Base-by-base conservation (phyloP, 2,797 vertebrate species). In the Melanotaenia nigrans region DNA sequence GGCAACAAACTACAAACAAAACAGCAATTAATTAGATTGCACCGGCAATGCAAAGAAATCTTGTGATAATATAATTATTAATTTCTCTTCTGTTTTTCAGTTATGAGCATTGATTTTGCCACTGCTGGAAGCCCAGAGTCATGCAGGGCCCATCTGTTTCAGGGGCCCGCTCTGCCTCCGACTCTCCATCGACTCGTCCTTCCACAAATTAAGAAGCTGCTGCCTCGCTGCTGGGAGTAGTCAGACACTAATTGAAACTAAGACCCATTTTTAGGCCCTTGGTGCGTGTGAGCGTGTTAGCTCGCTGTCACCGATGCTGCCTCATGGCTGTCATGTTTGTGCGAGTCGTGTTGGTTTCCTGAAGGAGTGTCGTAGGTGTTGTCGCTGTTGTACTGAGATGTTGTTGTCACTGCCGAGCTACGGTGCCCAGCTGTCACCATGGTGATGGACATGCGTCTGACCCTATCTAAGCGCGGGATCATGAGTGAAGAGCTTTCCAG, bases 21-120 rank as follows among this genome's bases (percentile, higher is more conserved):
- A 88, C 90, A 91, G 91, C 90, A 90, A 94, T 94, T 95, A 94
- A 94, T 94, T 94, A 94, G 91, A 93, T 87, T 87, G 88, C 87
- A 83, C 90, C 86, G 92, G 92, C 92, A 90, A 93, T 82, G 93
- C 90, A 90, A 79, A 89, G 91, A 90, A 93, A 93, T 93, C 92
- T 92, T 87, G 83, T 92, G 92, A 92, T 93, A 85, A 81, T 89
- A 92, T 95, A 93, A 94, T 95, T 93, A 95, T 94, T 92, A 92
- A 95, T 94, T 93, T 93, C 86, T 93, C 87, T 81, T 91, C 86
- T 94, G 92, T 94, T 94, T 93, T 94, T 93, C 94, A 91, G 92
- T 93, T 90, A 92, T 92, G 92, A 94, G 93, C 94, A 95, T 95
- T 95, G 95, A 95, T 95, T 95, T 92, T 85, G 90, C 73, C 95